Conservation (phyloP, 1,140 invertebrate species). For the Drosophila ironensis region DNA sequence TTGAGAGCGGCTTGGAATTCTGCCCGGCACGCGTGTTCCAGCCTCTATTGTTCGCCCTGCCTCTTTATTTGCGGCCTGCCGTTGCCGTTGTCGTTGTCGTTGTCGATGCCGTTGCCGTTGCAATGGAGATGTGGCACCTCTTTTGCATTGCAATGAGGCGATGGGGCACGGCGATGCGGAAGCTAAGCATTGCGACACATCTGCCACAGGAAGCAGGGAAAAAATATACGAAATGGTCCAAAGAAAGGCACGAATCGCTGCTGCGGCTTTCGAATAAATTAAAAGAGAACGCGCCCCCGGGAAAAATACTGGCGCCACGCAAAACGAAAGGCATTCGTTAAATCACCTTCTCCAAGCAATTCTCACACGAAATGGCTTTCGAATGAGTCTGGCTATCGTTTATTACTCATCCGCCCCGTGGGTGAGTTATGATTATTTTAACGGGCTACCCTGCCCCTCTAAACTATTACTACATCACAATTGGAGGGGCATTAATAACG, state of each 20-base stretch:
- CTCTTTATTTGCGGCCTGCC: constrained; percentile 20
- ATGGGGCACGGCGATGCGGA: constrained; percentile 44
- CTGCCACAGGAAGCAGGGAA: neutral
- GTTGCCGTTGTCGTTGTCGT: too few relatives aligned
- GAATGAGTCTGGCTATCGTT: neutral
- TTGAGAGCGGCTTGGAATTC: constrained; percentile 43
- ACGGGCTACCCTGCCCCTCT: neutral
- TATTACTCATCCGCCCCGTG: constrained; percentile 22
- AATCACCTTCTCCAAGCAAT: constrained; percentile 11
- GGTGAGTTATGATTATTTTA: constrained; percentile 10
- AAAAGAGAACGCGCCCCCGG: neutral
- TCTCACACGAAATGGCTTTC: constrained; percentile 13
- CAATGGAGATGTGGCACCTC: constrained; percentile 52
- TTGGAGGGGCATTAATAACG: constrained; percentile 7
- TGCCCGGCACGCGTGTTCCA: constrained; percentile 42
- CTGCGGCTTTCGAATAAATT: constrained; percentile 29
- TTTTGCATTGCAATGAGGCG: constrained; percentile 66
- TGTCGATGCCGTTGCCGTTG: too few relatives aligned
- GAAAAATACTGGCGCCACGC: constrained; percentile 17
- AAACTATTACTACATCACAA: neutral
- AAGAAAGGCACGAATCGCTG: constrained; percentile 31
- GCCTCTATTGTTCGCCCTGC: constrained; percentile 52
- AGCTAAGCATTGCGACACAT: constrained; percentile 33
- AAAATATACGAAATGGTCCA: neutral
- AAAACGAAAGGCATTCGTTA: constrained; percentile 21